These are phyloP conservation scores for Hololepta plana DNA, from an alignment of 2,888 invertebrate species.

Conservation along the genomic window DNA sequence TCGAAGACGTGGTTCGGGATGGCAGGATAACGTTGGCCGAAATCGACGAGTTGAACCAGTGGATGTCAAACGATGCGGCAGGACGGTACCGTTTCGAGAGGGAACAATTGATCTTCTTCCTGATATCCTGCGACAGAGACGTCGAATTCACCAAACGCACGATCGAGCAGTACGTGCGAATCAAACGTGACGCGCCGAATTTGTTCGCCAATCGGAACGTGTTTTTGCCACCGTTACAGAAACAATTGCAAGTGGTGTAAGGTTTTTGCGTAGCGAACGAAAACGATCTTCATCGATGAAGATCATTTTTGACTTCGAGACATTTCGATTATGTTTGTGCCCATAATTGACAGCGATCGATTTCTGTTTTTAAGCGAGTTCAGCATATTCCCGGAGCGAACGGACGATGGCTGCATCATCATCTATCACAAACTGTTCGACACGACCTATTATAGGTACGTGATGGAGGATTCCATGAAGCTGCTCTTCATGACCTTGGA, in stretches of 20 bases:
- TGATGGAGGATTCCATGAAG: constrained; percentile 39
- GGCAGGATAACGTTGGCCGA: constrained; percentile 15
- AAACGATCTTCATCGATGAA: no score
- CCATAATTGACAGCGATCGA: background rate
- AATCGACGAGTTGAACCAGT: constrained; percentile 17
- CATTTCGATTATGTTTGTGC: no score
- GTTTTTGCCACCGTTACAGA: constrained; percentile 21
- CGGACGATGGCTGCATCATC: constrained; percentile 38
- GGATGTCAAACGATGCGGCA: constrained; percentile 12
- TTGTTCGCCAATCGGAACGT: constrained; percentile 40
- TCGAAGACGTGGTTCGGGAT: no score
- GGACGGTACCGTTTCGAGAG: constrained; percentile 16
- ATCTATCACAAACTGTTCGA: constrained; percentile 41
- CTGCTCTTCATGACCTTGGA: constrained; percentile 25
- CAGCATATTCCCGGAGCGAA: constrained; percentile 35
- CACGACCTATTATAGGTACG: constrained; percentile 37
- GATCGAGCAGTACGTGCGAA: constrained; percentile 41
- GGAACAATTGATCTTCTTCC: constrained; percentile 45
- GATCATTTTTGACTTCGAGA: no score
- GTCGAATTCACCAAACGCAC: constrained; percentile 40
- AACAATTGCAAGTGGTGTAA: constrained; percentile 34
- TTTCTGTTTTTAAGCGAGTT: constrained; percentile 32
- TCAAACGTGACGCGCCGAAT: constrained; percentile 39
- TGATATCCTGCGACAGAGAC: constrained; percentile 44
- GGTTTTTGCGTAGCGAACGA: constrained; percentile 16